Percentiles rank a stretch among this genome's conserved stretches.
phyloP scores from a whole-genome alignment of 2,888 invertebrate species.

The Acronicta aceris region DNA sequence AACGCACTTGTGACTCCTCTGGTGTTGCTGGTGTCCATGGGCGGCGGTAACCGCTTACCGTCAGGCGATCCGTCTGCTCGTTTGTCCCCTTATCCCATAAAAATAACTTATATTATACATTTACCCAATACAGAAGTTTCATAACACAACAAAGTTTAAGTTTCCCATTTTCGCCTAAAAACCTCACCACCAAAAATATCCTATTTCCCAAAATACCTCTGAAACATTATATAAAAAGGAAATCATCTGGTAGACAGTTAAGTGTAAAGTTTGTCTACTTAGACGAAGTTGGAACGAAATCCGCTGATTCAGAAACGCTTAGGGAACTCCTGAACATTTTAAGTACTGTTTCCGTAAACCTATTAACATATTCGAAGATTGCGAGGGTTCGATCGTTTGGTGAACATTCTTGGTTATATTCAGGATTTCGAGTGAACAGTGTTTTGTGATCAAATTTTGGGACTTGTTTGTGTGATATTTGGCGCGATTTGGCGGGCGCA shows the following conservation, averaged over 20 bases:
- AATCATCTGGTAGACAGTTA: conserved; percentile 39
- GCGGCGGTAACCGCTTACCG: too few relatives aligned
- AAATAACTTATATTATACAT: too few relatives aligned
- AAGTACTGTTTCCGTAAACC: conserved; percentile 60
- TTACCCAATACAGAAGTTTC: too few relatives aligned
- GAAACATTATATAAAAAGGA: conserved; percentile 40
- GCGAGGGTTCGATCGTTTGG: conserved; percentile 34
- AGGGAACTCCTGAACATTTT: conserved; percentile 51
- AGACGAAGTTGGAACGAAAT: conserved; percentile 51
- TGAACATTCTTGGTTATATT: conserved; percentile 21
- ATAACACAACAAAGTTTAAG: not conserved
- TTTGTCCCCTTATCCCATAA: too few relatives aligned
- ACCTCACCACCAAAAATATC: conserved; percentile 1
- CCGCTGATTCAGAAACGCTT: conserved; percentile 59
- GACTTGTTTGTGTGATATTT: not conserved
- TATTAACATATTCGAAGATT: conserved; percentile 59
- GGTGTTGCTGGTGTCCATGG: too few relatives aligned
- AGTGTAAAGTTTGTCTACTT: conserved; percentile 56
- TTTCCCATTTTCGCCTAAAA: not conserved
- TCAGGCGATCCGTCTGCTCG: too few relatives aligned
- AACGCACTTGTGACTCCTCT: too few relatives aligned
- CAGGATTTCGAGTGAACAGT: conserved; percentile 2
- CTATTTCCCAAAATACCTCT: conserved; percentile 32
- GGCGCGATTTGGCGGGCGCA: not conserved
- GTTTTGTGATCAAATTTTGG: not conserved